Evolutionary conservation across 2,797 vertebrate genomes (phyloP), one percentile per base, ranked within the genome.

Genomic region (Manis crassicaudata): DNA sequence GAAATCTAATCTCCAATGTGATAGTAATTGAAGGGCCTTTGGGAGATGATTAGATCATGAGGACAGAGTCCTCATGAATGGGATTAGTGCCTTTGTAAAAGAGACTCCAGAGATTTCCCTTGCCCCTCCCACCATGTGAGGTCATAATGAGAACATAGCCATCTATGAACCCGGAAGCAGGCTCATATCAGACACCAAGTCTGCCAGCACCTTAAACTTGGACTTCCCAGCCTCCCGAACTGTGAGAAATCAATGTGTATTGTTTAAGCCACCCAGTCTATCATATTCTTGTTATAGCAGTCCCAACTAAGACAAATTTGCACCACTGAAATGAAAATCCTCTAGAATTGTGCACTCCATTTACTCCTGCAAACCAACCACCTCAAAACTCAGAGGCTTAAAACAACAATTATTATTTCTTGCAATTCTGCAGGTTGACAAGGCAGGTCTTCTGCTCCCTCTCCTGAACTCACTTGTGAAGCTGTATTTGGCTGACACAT

Each of bases 381-480:
- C 79, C 52, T 93, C 79, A 82, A 95, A 97, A 94, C 14, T 93
- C 83, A 89, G 35, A 94, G n/a, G 21, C 67, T 94, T 95, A 95
- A 92, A 94, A 95, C 50, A 88, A 68, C 32, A 90, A 73, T 54
- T 62, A 75, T 56, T 82, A 68, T 90, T 94, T 72, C n/a, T 92
- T 4, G 14, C 58, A 95, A 70, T 86, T 92, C 84, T 94, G 14
- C 73, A 91, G 40, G 40, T 79, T 62, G 27, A 87, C n/a, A 12
- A 0, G 2, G 2, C 1, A 16, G 63, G 56, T 90, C 75, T 86
- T 80, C 46, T 85, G 50, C 37, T 58, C 43, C 83, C 52, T 96
- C 37, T 91, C 58, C 18, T 27, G 23, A 50, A 72, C 8, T 83
- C 62, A 62, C 13, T 83, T 29, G 25, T 21, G 9, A 5, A 76